Evolutionary conservation across 2,113 vertebrate genomes (phyloP), one percentile per base, ranked within the genome.

Genomic region (Percopsis transmontana): DNA sequence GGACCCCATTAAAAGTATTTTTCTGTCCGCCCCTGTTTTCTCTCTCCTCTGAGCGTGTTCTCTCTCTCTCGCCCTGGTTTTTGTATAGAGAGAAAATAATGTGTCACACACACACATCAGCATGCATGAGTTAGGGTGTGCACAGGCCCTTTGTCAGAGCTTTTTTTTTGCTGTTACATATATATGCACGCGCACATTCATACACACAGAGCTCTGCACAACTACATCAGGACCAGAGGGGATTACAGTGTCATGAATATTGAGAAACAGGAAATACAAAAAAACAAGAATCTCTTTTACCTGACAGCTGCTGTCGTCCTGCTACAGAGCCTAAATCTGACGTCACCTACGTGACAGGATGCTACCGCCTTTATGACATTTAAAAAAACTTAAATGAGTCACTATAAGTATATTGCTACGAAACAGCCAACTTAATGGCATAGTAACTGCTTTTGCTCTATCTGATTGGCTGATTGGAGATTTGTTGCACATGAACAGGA

Each of bases 1-100:
- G 79, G 77, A 80, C 48, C 76, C 77, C 70, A 72, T 86, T 83
- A 82, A 86, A 86, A 85, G 86, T 81, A 51, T 80, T 85, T 90
- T 85, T 73, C 54, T 63, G 53, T 66, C 68, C 1, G 19, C 52
- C 72, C 70, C 45, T 59, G 57, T 20, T 81, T 79, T 70, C 62
- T 51, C 73, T 62, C 70, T 16, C 48, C 33, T 21, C 60, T 24
- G 44, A 65, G 45, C n/a, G 10, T 42, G 41, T 42, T 59, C 47
- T 33, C 23, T 18, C 42, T 23, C 52, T 62, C n/a, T 58, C 48
- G 27, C 6, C 41, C 54, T 71, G 20, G 39, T 41, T 14, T 21
- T 20, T 42, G 12, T 33, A 8, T 70, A 44, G 55, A 74, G 15
- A 55, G 27, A 44, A 39, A 40, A 45, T 57, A 54, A 60, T 60